phyloP scores from a whole-genome alignment of 2,797 vertebrate genomes.

The Adrianichthys oophorus region DNA sequence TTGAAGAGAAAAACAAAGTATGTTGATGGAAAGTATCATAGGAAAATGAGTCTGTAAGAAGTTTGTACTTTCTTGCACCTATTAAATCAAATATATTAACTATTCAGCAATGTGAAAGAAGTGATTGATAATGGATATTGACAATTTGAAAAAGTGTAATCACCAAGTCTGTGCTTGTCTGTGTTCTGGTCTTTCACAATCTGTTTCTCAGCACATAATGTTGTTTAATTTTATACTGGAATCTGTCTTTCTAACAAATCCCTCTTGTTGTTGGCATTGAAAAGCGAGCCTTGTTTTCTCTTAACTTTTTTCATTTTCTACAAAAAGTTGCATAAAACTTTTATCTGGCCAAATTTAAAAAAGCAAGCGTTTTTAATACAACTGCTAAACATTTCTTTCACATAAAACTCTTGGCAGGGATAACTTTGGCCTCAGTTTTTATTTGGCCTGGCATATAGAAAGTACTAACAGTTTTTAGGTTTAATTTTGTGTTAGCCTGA shows the following conservation, averaged over 20 bases:
- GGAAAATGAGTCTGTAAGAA: too few species aligned
- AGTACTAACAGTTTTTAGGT: conserved; percentile 40
- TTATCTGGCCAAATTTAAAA: conserved; percentile 24
- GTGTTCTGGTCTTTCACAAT: conserved; percentile 3
- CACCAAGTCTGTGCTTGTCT: background rate
- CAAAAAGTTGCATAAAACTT: conserved; percentile 17
- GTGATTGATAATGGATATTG: too few species aligned
- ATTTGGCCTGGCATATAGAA: conserved; percentile 32
- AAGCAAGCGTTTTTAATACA: conserved; percentile 36
- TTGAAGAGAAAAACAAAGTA: too few species aligned
- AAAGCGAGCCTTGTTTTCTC: conserved; percentile 2
- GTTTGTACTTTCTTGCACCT: too few species aligned
- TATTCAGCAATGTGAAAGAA: too few species aligned
- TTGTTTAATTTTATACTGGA: conserved; percentile 9
- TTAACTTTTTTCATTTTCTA: conserved; percentile 26
- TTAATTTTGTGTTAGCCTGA: conserved; percentile 12
- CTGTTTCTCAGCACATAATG: background rate
- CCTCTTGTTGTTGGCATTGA: conserved; percentile 7
- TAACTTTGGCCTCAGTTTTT: conserved; percentile 26
- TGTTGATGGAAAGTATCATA: background rate
- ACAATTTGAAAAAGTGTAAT: too few species aligned
- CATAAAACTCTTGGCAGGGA: conserved; percentile 24
- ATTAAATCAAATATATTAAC: too few species aligned
- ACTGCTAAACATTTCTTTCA: conserved; percentile 51
- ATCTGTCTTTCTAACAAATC: conserved; percentile 29